Evolutionary conservation across 2,113 vertebrate species (phyloP), one percentile per base, ranked within the genome.

Genomic region (Sinocyclocheilus rhinocerous): DNA sequence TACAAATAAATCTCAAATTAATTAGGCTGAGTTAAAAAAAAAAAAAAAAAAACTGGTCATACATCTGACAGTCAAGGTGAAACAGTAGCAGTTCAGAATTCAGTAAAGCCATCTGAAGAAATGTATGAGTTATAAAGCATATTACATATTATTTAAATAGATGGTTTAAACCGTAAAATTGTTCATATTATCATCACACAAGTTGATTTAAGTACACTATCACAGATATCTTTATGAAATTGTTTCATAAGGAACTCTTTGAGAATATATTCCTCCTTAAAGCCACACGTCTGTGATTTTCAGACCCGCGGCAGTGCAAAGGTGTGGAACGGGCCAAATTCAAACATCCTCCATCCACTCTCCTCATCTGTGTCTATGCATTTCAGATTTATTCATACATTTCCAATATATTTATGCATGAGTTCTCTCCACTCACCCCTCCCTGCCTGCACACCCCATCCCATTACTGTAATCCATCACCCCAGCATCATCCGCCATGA

Each of bases 401-500:
- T 84, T 87, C 75, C 84, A 88, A 89, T 90, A 89, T 90, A 91
- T 91, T 91, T 91, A 91, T 90, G 89, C 89, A 91, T 91, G 89
- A 88, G 88, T 83, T 67, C 84, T n/a, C 79, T 76, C 48, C 85
- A 87, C 39, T 76, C 85, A 69, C 45, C 70, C 76, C 87, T 52
- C 87, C 57, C 22, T 57, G 29, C 81, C 85, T 82, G 78, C 29
- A 90, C 89, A 90, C 89, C 91, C 90, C 92, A 94, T 92, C 93
- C 94, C 94, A 95, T 95, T 94, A 94, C 94, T 91, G 92, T 95
- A 95, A 94, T 94, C 95, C 94, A 95, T 95, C 95, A 95, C 91
- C 89, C 93, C 93, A 90, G 94, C 95, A 95, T 94, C 95, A 95
- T 92, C 92, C 93, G 93, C 94, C 91, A 94, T 95, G 94, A 91